These are phyloP conservation scores for Lasius fuliginosus DNA, from an alignment of 2,888 invertebrate species.

Conservation along the genomic window DNA sequence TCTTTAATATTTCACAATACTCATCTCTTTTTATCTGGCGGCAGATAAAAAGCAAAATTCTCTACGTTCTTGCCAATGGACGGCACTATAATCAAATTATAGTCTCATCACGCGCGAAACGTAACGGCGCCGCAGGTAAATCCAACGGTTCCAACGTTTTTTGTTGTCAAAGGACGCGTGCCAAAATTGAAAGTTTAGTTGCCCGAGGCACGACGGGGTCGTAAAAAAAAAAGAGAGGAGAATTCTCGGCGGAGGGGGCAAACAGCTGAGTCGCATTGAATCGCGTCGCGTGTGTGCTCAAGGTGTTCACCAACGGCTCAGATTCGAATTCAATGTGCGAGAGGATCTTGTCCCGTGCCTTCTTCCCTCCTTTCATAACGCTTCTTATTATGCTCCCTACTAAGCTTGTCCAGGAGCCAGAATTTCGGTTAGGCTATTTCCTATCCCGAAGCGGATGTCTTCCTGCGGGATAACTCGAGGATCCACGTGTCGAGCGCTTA, in stretches of 20 bases:
- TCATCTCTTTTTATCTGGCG: too few relatives aligned
- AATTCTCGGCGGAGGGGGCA: constrained; percentile 62
- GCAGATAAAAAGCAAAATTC: background rate
- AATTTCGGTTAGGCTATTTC: constrained; percentile 79
- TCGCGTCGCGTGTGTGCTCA: constrained; percentile 77
- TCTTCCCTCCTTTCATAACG: constrained; percentile 79
- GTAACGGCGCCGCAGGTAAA: background rate
- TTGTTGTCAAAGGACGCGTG: constrained; percentile 66
- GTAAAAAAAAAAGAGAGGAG: constrained; percentile 58
- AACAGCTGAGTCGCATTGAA: constrained; percentile 84
- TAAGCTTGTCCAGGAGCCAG: constrained; percentile 73
- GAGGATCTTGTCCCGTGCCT: constrained; percentile 84
- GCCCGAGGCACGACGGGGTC: constrained; percentile 51
- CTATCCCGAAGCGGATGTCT: constrained; percentile 29
- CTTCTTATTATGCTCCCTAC: constrained; percentile 76
- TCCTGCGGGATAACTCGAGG: constrained; percentile 39
- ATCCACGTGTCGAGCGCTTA: constrained; percentile 43
- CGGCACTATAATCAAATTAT: constrained; percentile 7
- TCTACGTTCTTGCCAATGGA: background rate
- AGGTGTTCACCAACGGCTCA: constrained; percentile 81
- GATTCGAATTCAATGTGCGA: constrained; percentile 80
- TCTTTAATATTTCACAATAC: background rate
- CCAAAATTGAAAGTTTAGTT: constrained; percentile 70
- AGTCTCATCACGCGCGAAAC: constrained; percentile 21
- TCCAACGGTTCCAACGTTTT: constrained; percentile 56